Conservation (phyloP, 92 coral and sea anemone genomes). For the Palythoa caribaeorum region DNA sequence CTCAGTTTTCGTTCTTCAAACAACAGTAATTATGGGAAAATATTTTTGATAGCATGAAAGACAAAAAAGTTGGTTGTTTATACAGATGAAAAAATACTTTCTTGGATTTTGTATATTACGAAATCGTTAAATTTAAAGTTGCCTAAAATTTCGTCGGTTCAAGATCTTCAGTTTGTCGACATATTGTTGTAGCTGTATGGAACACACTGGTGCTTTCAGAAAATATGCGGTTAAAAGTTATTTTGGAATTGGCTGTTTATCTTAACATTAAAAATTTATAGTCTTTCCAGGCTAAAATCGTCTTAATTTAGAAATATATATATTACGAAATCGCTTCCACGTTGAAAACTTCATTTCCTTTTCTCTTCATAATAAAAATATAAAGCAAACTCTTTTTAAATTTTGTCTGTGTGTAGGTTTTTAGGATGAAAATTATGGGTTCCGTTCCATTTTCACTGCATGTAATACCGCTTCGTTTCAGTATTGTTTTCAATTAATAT, state of each 20-base stretch:
- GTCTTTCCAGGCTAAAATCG: not conserved
- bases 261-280: constrained; percentile 15
- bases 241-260: not conserved
- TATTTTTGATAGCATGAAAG: not conserved
- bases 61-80: constrained; percentile 14
- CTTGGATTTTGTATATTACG: not conserved
- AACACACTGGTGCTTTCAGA: not conserved
- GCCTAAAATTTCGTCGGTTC: not conserved
- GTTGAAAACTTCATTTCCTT: not conserved
- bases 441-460: not conserved
- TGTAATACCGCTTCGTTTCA: not conserved
- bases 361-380: not conserved
- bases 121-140: not conserved
- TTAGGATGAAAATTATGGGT: not conserved
- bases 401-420: not conserved
- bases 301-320: not conserved
- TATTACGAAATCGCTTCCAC: not conserved
- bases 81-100: constrained; percentile 29
- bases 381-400: not conserved
- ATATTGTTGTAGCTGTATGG: not conserved
- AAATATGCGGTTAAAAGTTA: not conserved
- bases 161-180: not conserved
- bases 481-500: not conserved
- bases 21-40: not conserved
- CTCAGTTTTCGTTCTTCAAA: not conserved